A percentile compares a stretch with the other conserved stretches of the same genome.
These are phyloP conservation scores for Pissodes strobi DNA, from an alignment of 1,140 invertebrate species.

Conservation along the genomic window DNA sequence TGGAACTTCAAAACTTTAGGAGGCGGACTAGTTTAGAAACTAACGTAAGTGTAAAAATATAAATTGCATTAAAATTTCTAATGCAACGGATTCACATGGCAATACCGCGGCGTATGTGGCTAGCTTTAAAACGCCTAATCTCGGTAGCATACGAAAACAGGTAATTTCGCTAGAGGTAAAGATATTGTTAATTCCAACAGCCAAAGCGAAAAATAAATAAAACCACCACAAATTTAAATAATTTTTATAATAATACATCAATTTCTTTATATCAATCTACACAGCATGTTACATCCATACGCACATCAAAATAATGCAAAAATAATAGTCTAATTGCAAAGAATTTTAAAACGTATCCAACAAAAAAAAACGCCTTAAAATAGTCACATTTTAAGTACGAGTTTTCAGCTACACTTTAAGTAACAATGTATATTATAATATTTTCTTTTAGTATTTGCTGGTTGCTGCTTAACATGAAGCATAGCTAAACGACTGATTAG, in stretches of 20 bases:
- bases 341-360: background rate
- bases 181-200: too few species aligned
- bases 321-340: slow-evolving; percentile 2
- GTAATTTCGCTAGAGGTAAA: too few species aligned
- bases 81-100: too few species aligned
- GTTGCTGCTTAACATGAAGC: background rate
- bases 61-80: too few species aligned
- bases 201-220: too few species aligned
- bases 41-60: too few species aligned
- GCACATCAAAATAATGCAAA: slow-evolving; percentile 42
- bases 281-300: slow-evolving; percentile 50
- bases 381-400: background rate
- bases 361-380: slow-evolving; percentile 7
- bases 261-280: slow-evolving; percentile 51
- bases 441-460: background rate
- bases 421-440: background rate
- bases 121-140: too few species aligned
- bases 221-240: too few species aligned
- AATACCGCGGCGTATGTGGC: too few species aligned
- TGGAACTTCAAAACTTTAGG: too few species aligned
- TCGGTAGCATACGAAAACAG: too few species aligned
- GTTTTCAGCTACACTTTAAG: background rate
- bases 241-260: slow-evolving; percentile 49
- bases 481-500: slow-evolving; percentile 6
- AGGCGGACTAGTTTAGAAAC: too few species aligned